A percentile compares a stretch with the other conserved stretches of the same genome.
Evolutionary conservation across 35 echinoderm and acorn worm species (phyloP).

Genomic region (Ophiothrix spiculata): DNA sequence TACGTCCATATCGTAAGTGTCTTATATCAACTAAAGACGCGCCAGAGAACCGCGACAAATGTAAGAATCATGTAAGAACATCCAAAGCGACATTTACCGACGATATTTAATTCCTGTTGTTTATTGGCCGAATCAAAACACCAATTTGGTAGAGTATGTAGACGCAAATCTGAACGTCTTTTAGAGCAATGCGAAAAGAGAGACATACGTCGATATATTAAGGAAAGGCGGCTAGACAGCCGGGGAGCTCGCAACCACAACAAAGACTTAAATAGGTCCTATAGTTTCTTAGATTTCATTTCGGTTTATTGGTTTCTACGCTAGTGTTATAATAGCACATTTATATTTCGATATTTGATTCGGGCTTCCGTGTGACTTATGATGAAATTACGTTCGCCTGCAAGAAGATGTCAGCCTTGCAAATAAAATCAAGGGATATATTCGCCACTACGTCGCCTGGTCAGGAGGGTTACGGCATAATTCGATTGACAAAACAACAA

Average conservation of each 20-base stretch:
- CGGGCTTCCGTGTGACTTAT: conserved; percentile 8
- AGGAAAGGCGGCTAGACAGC: not conserved
- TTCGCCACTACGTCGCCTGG: not conserved
- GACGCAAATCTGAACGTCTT: not conserved
- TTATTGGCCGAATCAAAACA: conserved; percentile 10
- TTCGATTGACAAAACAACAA: too few species aligned
- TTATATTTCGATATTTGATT: conserved; percentile 14
- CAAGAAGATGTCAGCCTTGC: not conserved
- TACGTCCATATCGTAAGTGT: not conserved
- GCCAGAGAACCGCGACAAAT: conserved; percentile 6
- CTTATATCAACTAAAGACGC: not conserved
- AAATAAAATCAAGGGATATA: not conserved
- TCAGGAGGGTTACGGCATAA: too few species aligned
- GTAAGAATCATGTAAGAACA: not conserved
- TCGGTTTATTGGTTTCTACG: not conserved
- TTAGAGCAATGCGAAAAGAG: conserved; percentile 5
- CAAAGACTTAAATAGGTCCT: conserved; percentile 15
- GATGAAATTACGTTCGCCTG: conserved; percentile 1
- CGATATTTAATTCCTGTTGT: conserved; percentile 9
- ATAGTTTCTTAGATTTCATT: conserved; percentile 7
- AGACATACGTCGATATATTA: not conserved
- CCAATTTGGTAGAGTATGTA: conserved; percentile 1
- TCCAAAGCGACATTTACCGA: not conserved
- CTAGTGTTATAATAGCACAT: conserved; percentile 4
- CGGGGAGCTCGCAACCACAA: not conserved